Evolutionary conservation across 2,113 vertebrate genomes (phyloP).

Genomic region (Microtus ochrogaster): DNA sequence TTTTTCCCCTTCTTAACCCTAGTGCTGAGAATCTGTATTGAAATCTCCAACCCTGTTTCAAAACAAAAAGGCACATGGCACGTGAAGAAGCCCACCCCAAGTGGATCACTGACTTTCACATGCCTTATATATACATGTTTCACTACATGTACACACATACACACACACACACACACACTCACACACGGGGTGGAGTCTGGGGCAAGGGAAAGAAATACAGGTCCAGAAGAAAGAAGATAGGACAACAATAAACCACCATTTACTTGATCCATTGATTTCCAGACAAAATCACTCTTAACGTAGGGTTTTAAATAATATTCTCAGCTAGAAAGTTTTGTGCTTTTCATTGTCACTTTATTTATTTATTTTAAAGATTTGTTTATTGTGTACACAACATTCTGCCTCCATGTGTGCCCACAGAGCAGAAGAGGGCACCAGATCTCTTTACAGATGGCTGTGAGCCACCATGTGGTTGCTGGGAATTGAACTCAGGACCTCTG

Average conservation of each 20-base stretch:
- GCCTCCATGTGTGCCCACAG: too few species aligned
- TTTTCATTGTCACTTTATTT: slow-evolving; percentile 31
- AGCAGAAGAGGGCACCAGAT: too few species aligned
- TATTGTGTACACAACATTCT: too few species aligned
- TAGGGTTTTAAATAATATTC: slow-evolving; percentile 28
- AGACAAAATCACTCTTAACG: background rate
- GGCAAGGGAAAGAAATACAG: background rate
- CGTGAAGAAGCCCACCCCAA: too few species aligned
- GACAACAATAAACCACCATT: background rate
- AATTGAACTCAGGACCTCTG: too few species aligned
- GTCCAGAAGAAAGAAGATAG: slow-evolving; percentile 33
- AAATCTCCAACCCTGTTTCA: background rate
- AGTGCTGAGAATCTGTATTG: background rate
- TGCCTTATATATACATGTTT: background rate
- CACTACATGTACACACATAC: too few species aligned
- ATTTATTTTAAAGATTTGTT: background rate
- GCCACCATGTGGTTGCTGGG: too few species aligned
- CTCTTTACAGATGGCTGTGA: too few species aligned
- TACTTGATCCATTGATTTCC: slow-evolving; percentile 12
- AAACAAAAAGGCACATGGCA: background rate
- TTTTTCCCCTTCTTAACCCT: background rate
- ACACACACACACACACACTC: background rate
- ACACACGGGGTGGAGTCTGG: background rate
- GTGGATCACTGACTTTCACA: background rate
- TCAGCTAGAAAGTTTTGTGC: slow-evolving; percentile 17